Conservation (phyloP, 2,113 vertebrate genomes). For the Alaudala cheleensis region DNA sequence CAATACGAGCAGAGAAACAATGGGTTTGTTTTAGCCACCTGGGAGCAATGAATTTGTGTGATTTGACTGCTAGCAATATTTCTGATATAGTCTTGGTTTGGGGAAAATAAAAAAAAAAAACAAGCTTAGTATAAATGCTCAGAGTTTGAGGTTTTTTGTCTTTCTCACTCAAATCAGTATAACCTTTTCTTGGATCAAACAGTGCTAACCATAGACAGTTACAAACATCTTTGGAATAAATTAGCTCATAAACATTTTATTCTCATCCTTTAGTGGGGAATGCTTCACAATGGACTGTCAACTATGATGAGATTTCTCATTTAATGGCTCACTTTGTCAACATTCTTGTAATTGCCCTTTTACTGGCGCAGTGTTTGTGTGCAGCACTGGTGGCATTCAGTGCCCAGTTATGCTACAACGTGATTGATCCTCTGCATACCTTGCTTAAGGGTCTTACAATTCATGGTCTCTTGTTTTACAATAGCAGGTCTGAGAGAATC, state of each 20-base stretch:
- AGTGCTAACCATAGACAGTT: slow-evolving; percentile 5
- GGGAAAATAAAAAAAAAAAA: background rate
- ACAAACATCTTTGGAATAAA: slow-evolving; percentile 46
- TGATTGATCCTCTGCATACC: background rate
- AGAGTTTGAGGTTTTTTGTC: background rate
- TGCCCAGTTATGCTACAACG: background rate
- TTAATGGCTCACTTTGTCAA: slow-evolving; percentile 55
- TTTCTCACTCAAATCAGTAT: background rate
- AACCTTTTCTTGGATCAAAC: slow-evolving; percentile 44
- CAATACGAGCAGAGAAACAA: background rate
- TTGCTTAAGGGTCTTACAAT: slow-evolving; percentile 26
- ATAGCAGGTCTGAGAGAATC: background rate
- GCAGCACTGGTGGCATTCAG: slow-evolving; percentile 15
- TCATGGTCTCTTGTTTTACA: slow-evolving; percentile 17
- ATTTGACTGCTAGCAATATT: slow-evolving; percentile 30
- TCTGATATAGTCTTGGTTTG: background rate
- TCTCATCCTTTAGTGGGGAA: slow-evolving; percentile 18
- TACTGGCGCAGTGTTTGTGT: background rate
- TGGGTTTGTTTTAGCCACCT: background rate
- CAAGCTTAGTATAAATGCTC: background rate
- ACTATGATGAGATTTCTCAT: slow-evolving; percentile 48
- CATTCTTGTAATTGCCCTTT: slow-evolving; percentile 34
- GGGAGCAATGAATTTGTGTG: background rate
- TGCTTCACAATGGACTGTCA: slow-evolving; percentile 41
- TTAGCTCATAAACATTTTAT: slow-evolving; percentile 66